These are phyloP conservation scores for Eupithecia vulgata DNA, from an alignment of 2,888 invertebrate genomes.

Conservation along the genomic window DNA sequence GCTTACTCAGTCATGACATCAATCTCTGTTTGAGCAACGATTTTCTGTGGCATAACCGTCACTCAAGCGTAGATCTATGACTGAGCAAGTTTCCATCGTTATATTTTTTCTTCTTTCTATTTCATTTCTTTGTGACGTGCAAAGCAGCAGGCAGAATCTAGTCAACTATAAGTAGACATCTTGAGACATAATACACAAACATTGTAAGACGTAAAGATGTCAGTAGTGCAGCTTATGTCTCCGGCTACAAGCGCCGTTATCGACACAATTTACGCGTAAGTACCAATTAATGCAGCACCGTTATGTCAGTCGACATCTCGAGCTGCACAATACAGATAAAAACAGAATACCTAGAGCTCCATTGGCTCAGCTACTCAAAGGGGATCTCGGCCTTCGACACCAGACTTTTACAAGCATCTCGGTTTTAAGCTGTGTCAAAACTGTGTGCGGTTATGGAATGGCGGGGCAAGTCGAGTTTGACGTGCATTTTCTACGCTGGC, in stretches of 20 bases:
- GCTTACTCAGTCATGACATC: no score
- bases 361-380: background rate
- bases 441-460: background rate
- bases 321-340: slow-evolving; percentile 13
- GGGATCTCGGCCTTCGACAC: background rate
- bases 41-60: no score
- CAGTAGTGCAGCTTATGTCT: background rate
- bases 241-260: slow-evolving; percentile 42
- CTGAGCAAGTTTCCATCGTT: no score
- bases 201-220: background rate
- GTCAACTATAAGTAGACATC: background rate
- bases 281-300: slow-evolving; percentile 55
- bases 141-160: background rate
- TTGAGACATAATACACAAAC: background rate
- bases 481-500: background rate
- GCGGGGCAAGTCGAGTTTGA: background rate
- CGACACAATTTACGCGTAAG: slow-evolving; percentile 53
- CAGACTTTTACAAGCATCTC: no score
- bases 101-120: no score
- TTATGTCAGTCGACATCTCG: slow-evolving; percentile 43
- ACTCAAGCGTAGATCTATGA: no score
- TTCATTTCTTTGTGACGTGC: no score
- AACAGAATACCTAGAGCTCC: slow-evolving; percentile 10
- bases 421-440: background rate
- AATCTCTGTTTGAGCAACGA: no score